These are phyloP conservation scores for Eupithecia insigniata DNA, from an alignment of 2,888 invertebrate genomes.

Conservation along the genomic window DNA sequence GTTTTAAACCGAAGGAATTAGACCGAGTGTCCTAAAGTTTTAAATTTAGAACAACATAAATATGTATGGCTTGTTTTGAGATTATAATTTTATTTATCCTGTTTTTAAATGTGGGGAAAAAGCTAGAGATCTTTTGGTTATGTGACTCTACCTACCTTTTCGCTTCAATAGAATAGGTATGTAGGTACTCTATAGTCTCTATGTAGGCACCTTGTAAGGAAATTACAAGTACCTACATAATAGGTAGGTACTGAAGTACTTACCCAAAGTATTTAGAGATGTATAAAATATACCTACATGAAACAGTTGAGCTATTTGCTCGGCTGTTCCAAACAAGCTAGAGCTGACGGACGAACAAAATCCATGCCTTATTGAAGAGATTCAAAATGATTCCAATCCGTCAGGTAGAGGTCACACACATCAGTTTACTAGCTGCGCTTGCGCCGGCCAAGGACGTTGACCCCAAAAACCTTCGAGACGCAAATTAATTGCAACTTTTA, in stretches of 20 bases:
- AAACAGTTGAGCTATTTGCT: background rate
- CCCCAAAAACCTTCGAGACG: constrained; percentile 72
- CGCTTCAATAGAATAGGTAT: no score
- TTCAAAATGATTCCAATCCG: background rate
- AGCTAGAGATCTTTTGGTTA: no score
- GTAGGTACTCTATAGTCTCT: no score
- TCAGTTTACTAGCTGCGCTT: constrained; percentile 18
- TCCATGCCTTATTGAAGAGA: background rate
- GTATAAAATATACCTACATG: no score
- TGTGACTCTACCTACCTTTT: no score
- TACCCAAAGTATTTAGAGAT: no score
- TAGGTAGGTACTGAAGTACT: no score
- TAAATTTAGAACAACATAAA: background rate
- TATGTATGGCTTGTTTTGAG: background rate
- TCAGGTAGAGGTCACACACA: constrained; percentile 9
- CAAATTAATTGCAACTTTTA: constrained; percentile 62
- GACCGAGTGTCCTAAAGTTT: background rate
- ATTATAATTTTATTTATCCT: background rate
- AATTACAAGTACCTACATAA: no score
- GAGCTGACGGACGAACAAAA: background rate
- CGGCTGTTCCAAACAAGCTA: background rate
- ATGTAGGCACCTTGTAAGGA: no score
- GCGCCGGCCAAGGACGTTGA: constrained; percentile 66
- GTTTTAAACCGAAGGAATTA: background rate
- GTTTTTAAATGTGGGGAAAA: no score